Base-by-base conservation (phyloP, 2,113 vertebrate genomes). In the Paradisaea rubra region DNA sequence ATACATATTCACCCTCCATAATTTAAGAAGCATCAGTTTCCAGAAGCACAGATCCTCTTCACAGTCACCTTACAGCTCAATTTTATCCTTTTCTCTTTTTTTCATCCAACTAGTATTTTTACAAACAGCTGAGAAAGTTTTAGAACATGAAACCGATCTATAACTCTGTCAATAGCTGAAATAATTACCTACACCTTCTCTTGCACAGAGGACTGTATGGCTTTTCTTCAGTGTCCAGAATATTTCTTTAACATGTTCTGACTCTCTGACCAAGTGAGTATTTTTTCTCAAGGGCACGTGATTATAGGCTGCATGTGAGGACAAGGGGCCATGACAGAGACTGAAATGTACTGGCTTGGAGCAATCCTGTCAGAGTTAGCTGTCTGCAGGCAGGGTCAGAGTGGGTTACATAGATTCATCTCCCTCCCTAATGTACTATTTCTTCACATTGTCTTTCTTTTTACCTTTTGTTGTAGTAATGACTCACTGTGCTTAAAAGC, bases 401-500 rank as follows among this genome's bases (percentile, higher is more conserved):
- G 90, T 47, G 63, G 30, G 45, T 59, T 66, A 47, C 45, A 8
- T 4, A 23, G 49, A 68, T 72, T 72, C 4, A 3, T 50, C 42
- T 65, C 61, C 57, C 64, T 82, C 80, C 35, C 16, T 54, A 37
- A 1, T 28, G 45, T 35, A 47, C 45, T 64, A n/a, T 87, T 84
- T 64, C 66, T 91, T 89, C 82, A 69, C 63, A 8, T 45, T 69
- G 42, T 50, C 63, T 91, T 87, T 61, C 53, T 72, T 82, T 87
- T 72, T 86, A 70, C 68, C 54, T 93, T 96, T 95, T 88, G 54
- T 91, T 81, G 28, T 60, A 87, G 44, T 56, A 91, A 61, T 82
- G 63, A 95, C 63, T 95, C 71, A 82, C 52, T 70, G 63, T 49
- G 42, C 85, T 93, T 86, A 94, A 90, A 95, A 90, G 79, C 59